Evolutionary conservation across 2,888 invertebrate species (phyloP).

Genomic region (Elgonia sp.): DNA sequence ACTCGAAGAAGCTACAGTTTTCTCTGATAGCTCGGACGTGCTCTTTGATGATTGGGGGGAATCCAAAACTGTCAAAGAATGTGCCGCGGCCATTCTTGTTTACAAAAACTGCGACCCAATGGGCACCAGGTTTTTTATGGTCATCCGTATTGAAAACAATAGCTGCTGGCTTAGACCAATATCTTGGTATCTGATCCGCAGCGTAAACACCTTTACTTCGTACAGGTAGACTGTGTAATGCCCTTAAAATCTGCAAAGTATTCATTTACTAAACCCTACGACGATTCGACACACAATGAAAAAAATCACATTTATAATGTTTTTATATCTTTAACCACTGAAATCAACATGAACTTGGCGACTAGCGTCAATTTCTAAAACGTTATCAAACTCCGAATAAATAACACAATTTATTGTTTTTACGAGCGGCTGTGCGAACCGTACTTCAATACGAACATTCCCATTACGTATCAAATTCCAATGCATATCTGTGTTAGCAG

Average conservation of each 20-base stretch:
- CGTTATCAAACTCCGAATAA: constrained; percentile 80
- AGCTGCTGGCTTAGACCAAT: background rate
- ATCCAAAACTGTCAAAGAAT: constrained; percentile 7
- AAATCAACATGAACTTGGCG: too few species aligned
- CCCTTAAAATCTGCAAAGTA: background rate
- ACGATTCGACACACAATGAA: too few species aligned
- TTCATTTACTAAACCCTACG: constrained; percentile 15
- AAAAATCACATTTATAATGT: too few species aligned
- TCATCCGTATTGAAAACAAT: constrained; percentile 6
- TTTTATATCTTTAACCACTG: too few species aligned
- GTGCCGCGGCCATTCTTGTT: background rate
- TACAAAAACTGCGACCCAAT: constrained; percentile 12
- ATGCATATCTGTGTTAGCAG: constrained; percentile 72
- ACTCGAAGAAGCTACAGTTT: background rate
- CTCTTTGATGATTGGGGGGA: background rate
- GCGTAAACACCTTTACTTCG: constrained; percentile 26
- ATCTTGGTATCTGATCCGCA: constrained; percentile 12
- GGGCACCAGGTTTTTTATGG: background rate
- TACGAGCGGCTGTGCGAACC: constrained; percentile 51
- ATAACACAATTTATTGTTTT: constrained; percentile 74
- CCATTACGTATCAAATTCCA: constrained; percentile 76
- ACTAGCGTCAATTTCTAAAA: constrained; percentile 79
- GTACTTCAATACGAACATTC: constrained; percentile 77
- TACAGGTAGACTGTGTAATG: constrained; percentile 7
- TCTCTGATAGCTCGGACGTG: background rate